Percentiles rank a stretch among this genome's conserved stretches.
phyloP scores from a whole-genome alignment of 2,888 invertebrate genomes.

The Eubasilissa splendida region DNA sequence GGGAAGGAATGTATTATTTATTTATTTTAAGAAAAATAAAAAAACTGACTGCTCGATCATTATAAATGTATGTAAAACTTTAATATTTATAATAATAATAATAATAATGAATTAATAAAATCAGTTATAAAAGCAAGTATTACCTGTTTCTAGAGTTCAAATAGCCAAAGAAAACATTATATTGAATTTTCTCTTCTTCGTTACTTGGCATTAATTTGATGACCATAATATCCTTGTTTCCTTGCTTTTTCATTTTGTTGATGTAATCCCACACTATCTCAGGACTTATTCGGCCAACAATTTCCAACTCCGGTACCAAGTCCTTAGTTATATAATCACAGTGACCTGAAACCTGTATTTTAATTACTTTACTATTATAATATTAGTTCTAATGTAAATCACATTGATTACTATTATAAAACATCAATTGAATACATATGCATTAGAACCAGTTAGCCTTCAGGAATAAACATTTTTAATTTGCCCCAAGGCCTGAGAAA shows the following conservation, averaged over 20 bases:
- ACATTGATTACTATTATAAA: not conserved
- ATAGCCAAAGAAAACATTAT: conserved; percentile 90
- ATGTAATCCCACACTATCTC: conserved; percentile 96
- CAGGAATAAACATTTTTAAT: no score
- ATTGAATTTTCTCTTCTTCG: conserved; percentile 88
- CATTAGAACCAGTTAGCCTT: no score
- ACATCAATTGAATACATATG: no score
- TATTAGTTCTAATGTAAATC: not conserved
- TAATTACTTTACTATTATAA: not conserved
- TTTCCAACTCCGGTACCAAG: conserved; percentile 84
- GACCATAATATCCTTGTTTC: conserved; percentile 90
- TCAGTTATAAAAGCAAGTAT: no score
- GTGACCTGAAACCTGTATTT: conserved; percentile 73
- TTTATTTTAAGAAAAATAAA: no score
- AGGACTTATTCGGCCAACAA: conserved; percentile 93
- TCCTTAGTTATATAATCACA: conserved; percentile 80
- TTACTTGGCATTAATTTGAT: conserved; percentile 86
- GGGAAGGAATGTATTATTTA: no score
- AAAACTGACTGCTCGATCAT: no score
- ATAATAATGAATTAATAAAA: no score
- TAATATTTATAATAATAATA: no score
- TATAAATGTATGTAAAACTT: no score
- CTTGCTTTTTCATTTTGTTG: conserved; percentile 88
- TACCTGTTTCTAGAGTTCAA: conserved; percentile 84
- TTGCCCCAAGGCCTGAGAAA: no score